Conservation (phyloP, 2,888 invertebrate genomes). For the Hypercompe scribonia region DNA sequence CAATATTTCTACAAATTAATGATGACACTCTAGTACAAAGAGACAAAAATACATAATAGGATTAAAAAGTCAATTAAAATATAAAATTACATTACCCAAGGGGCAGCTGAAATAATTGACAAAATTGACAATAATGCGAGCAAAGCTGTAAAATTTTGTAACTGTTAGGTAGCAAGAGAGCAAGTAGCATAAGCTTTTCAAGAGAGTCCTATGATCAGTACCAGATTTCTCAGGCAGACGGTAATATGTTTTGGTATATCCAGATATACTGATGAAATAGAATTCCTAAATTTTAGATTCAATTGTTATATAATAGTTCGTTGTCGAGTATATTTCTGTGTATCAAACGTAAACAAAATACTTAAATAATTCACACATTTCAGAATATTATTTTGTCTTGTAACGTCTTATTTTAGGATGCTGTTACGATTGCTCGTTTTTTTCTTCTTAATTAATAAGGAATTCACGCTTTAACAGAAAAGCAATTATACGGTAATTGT, state of each 20-base stretch:
- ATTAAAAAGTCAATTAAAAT: background rate
- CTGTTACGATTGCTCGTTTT: background rate
- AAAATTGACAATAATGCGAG: background rate
- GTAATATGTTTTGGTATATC: background rate
- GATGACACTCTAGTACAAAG: background rate
- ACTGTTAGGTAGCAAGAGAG: too few relatives aligned
- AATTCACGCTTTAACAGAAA: background rate
- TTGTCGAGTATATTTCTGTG: background rate
- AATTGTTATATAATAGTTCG: background rate
- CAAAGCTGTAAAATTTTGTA: too few relatives aligned
- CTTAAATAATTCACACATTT: background rate
- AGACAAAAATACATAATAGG: background rate
- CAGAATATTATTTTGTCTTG: background rate
- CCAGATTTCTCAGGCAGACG: background rate
- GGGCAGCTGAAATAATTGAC: background rate
- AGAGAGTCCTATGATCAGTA: background rate
- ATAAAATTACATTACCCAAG: background rate
- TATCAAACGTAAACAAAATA: background rate
- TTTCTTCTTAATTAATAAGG: background rate
- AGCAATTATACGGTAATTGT: background rate
- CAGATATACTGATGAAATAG: background rate
- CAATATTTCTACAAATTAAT: background rate
- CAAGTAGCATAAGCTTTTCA: too few relatives aligned
- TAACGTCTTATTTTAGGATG: background rate
- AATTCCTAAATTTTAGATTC: background rate